These are phyloP conservation scores for Lynx canadensis DNA, from an alignment of 2,113 vertebrate species.

Conservation along the genomic window DNA sequence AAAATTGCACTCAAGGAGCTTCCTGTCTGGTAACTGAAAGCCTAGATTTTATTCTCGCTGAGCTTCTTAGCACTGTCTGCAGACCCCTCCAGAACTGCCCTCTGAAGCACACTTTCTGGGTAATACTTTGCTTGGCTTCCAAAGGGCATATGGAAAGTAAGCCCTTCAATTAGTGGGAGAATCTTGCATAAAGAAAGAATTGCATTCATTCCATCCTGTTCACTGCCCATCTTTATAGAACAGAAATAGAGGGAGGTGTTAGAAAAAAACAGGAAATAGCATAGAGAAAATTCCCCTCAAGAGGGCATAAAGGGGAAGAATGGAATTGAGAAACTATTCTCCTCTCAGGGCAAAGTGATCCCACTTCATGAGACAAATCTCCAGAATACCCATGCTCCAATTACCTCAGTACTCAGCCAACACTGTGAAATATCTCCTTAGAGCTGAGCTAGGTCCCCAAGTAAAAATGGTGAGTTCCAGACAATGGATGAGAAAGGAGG, in stretches of 20 bases:
- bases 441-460: neutral
- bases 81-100: neutral
- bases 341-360: neutral
- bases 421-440: neutral
- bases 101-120: neutral
- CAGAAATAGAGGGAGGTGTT: neutral
- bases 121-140: slow-evolving; percentile 40
- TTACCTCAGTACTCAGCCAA: neutral
- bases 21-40: neutral
- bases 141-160: slow-evolving; percentile 24
- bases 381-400: neutral
- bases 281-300: neutral
- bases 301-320: neutral
- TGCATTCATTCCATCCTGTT: neutral
- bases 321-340: neutral
- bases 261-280: neutral
- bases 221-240: neutral
- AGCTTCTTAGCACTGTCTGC: neutral
- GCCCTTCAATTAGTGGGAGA: neutral
- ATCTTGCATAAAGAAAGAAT: neutral
- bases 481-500: neutral
- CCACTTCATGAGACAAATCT: neutral
- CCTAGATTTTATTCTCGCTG: neutral
- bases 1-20: neutral
- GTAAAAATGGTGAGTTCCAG: neutral